Evolutionary conservation across 2,113 vertebrate species (phyloP).

Genomic region (Tamias sibiricus): DNA sequence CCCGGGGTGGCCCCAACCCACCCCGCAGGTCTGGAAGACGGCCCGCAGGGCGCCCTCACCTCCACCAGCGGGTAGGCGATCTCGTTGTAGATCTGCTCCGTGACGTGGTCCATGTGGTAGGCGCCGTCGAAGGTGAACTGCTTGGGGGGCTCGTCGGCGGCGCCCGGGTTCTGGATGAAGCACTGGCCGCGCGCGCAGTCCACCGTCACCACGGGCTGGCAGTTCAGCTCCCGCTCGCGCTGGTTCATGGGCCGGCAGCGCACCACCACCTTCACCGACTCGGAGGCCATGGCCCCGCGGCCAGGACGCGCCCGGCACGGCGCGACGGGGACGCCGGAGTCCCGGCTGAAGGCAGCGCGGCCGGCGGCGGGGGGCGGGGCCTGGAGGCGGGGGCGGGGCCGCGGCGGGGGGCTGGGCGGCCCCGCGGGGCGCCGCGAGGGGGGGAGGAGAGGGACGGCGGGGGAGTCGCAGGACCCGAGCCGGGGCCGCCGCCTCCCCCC

Average conservation of each 20-base stretch:
- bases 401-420: not conserved
- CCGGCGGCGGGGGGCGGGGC: not conserved
- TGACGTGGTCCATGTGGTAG: slow-evolving; percentile 89
- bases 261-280: slow-evolving; percentile 92
- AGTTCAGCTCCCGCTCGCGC: slow-evolving; percentile 87
- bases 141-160: slow-evolving; percentile 87
- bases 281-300: slow-evolving; percentile 86
- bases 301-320: not conserved
- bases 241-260: slow-evolving; percentile 90
- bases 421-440: not conserved
- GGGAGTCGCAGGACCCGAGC: not conserved
- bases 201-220: slow-evolving; percentile 86
- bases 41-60: slow-evolving; percentile 83
- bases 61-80: slow-evolving; percentile 92
- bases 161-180: slow-evolving; percentile 89
- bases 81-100: slow-evolving; percentile 94
- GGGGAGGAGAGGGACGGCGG: not conserved
- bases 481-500: slow-evolving; percentile 31
- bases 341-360: accelerated
- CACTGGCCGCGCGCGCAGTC: slow-evolving; percentile 88
- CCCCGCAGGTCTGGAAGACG: not conserved
- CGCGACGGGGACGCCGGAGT: not conserved
- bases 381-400: not conserved
- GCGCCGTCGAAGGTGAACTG: slow-evolving; percentile 94
- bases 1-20: too few species aligned